A percentile compares a stretch with the other conserved stretches of the same genome.
Conservation (phyloP, 2,797 vertebrate species). For the Halcyon leucocephala region DNA sequence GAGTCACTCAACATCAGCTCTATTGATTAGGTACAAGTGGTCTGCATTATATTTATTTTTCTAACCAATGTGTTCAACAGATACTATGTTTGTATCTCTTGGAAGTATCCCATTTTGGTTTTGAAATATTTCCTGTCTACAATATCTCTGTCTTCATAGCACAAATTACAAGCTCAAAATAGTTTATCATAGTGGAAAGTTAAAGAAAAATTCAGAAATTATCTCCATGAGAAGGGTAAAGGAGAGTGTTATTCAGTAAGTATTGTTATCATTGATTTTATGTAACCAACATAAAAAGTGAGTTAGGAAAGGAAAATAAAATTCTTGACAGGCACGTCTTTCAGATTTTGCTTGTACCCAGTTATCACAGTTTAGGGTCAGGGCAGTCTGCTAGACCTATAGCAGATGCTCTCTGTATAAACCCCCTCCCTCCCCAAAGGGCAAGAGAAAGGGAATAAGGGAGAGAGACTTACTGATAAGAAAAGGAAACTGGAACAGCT, state of each 20-base stretch:
- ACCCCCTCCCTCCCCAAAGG: too few species aligned
- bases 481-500: too few species aligned
- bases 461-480: too few species aligned
- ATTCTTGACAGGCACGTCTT: background rate
- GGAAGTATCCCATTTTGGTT: background rate
- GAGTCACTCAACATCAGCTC: background rate
- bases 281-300: background rate
- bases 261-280: background rate
- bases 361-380: too few species aligned
- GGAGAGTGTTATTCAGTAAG: background rate
- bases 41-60: background rate
- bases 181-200: background rate
- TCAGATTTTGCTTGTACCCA: background rate
- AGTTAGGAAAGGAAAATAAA: background rate
- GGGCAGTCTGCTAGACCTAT: too few species aligned
- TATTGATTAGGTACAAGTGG: background rate
- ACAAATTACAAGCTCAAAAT: background rate
- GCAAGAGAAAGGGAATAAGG: too few species aligned
- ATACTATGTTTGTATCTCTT: background rate
- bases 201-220: background rate
- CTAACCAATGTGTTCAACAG: background rate
- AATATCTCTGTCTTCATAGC: background rate
- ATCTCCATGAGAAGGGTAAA: background rate
- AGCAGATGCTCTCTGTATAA: too few species aligned
- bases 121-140: background rate